Percentiles rank a stretch among this genome's conserved stretches.
Evolutionary conservation across 2,797 vertebrate genomes (phyloP).

Genomic region (Sandelia bainsii): DNA sequence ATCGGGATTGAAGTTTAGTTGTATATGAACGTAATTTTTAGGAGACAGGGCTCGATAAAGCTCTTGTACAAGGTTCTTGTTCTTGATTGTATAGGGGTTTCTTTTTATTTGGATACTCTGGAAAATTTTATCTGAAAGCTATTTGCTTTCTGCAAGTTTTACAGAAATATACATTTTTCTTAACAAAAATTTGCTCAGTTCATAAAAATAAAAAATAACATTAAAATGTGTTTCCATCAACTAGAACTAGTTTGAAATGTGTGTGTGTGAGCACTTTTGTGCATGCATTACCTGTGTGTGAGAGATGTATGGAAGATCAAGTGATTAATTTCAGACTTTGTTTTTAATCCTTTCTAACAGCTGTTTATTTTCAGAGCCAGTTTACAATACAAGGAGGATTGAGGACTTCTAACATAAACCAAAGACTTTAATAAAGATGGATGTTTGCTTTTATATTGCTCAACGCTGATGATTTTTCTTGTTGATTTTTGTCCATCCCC

Average conservation of each 20-base stretch:
- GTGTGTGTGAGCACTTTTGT: not conserved
- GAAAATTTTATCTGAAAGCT: not conserved
- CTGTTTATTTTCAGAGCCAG: constrained; percentile 74
- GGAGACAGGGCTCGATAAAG: too few relatives aligned
- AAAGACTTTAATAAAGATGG: constrained; percentile 77
- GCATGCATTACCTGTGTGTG: not conserved
- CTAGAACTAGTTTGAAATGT: not conserved
- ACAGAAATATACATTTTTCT: too few relatives aligned
- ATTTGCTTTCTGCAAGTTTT: too few relatives aligned
- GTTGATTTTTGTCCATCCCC: constrained; percentile 63
- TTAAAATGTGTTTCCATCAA: not conserved
- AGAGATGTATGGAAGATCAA: constrained; percentile 17
- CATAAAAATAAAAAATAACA: too few relatives aligned
- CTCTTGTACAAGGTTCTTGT: not conserved
- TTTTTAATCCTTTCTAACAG: constrained; percentile 56
- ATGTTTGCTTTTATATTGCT: constrained; percentile 73
- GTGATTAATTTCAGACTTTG: constrained; percentile 57
- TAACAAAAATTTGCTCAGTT: too few relatives aligned
- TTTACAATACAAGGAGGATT: constrained; percentile 60
- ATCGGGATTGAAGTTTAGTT: too few relatives aligned
- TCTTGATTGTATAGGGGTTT: not conserved
- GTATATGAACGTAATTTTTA: too few relatives aligned
- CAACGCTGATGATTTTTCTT: constrained; percentile 72
- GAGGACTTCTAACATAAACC: constrained; percentile 65
- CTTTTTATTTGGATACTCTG: not conserved